These are phyloP conservation scores for Pycnonotus jocosus DNA, from an alignment of 2,113 vertebrate genomes.

Conservation along the genomic window DNA sequence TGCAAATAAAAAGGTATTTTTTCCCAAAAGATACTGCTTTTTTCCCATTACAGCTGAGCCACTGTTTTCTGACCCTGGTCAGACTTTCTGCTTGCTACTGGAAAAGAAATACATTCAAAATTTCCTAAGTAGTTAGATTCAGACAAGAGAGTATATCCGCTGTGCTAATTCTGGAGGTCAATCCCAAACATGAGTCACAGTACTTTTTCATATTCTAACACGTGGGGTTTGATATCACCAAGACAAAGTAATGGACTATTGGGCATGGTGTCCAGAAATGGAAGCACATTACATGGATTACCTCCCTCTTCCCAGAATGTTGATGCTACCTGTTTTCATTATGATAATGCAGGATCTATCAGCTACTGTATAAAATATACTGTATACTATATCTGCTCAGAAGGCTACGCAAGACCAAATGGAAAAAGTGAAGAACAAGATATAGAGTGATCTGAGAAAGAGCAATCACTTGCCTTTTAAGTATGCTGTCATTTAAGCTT, in stretches of 20 bases:
- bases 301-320: neutral
- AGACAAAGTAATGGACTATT: neutral
- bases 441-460: neutral
- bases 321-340: neutral
- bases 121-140: neutral
- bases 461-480: neutral
- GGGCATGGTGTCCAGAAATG: neutral
- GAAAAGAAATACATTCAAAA: neutral
- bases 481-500: neutral
- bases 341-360: neutral
- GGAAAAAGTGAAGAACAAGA: neutral
- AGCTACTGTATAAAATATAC: neutral
- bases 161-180: neutral
- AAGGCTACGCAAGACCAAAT: neutral
- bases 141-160: neutral
- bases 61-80: neutral
- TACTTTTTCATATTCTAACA: neutral
- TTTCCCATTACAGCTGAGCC: neutral
- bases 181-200: neutral
- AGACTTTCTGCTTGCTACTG: neutral
- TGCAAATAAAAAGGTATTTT: neutral
- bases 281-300: neutral
- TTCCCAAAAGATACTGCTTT: neutral
- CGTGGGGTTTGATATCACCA: neutral
- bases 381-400: neutral